Base-by-base conservation (phyloP, 35 echinoderm and acorn worm species). In the Apostichopus californicus region DNA sequence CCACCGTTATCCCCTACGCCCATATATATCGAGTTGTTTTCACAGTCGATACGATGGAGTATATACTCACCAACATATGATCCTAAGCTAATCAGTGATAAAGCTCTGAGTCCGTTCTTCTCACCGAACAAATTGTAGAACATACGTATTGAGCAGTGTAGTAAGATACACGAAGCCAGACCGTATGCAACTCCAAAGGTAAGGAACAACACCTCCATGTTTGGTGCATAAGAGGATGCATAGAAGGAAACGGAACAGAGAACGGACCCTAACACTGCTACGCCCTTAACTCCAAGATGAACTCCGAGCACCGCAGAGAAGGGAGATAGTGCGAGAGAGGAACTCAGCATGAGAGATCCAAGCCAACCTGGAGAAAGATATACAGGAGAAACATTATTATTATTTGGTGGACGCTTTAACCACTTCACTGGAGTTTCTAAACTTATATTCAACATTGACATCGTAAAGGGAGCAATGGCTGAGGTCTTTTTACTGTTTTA, bases 161-260 rank as follows among this genome's bases (percentile, higher is more conserved):
- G 2, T 20, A 85, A 3, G 15, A 85, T 15, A 22, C 81, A 85
- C 17, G 54, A 21, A 20, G 54, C 28, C n/a, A 85, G 57, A 58
- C 81, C 81, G 21, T 85, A 85, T n/a, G 6, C 9, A 21, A 56
- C 81, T 55, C 81, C 81, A 85, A 85, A 23, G 6, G 81, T 85
- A 9, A 85, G n/a, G 81, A 22, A 85, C 1, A 85, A 52, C 15
- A 17, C 17, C 21, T 8, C n/a, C 54, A 85, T 85, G 55, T 58
- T 59, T 10, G 54, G 54, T 13, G 54, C 56, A 15, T 22, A 21
- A 5, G 81, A 85, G 0, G 81, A 85, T 0, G 54, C n/a, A 58
- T 54, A 85, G 12, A 58, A 85, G 13, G 81, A 85, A 22, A 85
- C n/a, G 8, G 81, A 58, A 85, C 54, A 54, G 6, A 85, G 9